phyloP scores from a whole-genome alignment of 35 echinoderm and acorn worm genomes.

The Nesometra sesokonis region DNA sequence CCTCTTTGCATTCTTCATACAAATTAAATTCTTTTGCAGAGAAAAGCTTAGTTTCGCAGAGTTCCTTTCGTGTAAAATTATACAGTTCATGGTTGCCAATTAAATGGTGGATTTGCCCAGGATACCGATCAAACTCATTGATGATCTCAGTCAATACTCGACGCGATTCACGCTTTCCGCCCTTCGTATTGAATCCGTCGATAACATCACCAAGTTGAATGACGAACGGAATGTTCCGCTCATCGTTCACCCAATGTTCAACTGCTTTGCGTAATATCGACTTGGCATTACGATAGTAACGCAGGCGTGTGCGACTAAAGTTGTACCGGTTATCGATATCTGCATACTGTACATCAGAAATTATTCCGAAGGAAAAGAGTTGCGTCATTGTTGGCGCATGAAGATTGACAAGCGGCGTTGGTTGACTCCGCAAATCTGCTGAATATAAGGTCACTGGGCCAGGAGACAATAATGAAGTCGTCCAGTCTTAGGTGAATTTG shows the following conservation, averaged over 20 bases:
- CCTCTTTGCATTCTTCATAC: background rate
- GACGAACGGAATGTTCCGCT: slow-evolving; percentile 14
- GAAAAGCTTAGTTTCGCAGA: slow-evolving; percentile 24
- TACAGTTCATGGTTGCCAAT: slow-evolving; percentile 89
- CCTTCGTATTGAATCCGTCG: slow-evolving; percentile 52
- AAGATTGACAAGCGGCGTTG: too few species aligned
- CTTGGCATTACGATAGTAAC: slow-evolving; percentile 72
- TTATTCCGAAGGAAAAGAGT: slow-evolving; percentile 73
- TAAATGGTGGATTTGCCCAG: slow-evolving; percentile 41
- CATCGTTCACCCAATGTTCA: slow-evolving; percentile 33
- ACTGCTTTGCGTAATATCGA: slow-evolving; percentile 38
- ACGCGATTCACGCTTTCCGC: slow-evolving; percentile 26
- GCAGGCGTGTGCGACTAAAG: slow-evolving; percentile 12
- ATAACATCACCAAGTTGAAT: slow-evolving; percentile 76
- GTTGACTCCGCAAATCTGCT: too few species aligned
- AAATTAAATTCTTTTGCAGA: slow-evolving; percentile 13
- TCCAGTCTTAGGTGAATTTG: too few species aligned
- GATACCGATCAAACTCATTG: slow-evolving; percentile 31
- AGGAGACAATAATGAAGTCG: too few species aligned
- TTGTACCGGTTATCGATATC: slow-evolving; percentile 45
- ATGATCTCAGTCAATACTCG: slow-evolving; percentile 12
- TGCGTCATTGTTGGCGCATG: too few species aligned
- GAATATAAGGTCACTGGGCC: too few species aligned
- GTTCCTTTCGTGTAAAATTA: slow-evolving; percentile 58
- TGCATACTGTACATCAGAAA: slow-evolving; percentile 91